Evolutionary conservation across 2,888 invertebrate species (phyloP).

Genomic region (Arctia plantaginis): DNA sequence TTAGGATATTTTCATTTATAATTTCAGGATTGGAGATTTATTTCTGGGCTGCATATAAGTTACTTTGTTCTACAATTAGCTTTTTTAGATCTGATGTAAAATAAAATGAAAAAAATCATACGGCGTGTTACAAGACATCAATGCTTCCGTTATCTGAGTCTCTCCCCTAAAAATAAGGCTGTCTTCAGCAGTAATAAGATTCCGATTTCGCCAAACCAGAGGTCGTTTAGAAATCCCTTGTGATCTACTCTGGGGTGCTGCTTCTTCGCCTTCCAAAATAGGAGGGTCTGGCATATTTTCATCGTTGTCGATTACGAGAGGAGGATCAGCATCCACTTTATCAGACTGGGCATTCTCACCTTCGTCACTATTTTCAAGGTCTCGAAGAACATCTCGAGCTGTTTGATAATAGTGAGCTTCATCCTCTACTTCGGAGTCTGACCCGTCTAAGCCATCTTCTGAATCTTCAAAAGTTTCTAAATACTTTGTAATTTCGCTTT

Average conservation of each 20-base stretch:
- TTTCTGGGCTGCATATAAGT: slow-evolving; percentile 55
- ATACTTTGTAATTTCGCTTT: slow-evolving; percentile 54
- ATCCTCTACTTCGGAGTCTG: slow-evolving; percentile 57
- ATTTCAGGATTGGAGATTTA: slow-evolving; percentile 55
- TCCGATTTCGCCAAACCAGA: slow-evolving; percentile 57
- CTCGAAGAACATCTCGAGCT: slow-evolving; percentile 55
- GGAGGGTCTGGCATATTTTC: slow-evolving; percentile 8
- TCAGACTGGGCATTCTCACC: slow-evolving; percentile 51
- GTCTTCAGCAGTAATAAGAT: slow-evolving; percentile 55
- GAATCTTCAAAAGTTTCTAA: slow-evolving; percentile 37
- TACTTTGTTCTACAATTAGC: slow-evolving; percentile 55
- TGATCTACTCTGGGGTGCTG: slow-evolving; percentile 45
- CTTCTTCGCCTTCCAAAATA: slow-evolving; percentile 31
- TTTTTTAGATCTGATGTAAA: slow-evolving; percentile 56
- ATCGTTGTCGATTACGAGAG: slow-evolving; percentile 46
- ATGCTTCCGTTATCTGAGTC: slow-evolving; percentile 52
- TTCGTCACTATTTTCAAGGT: slow-evolving; percentile 55
- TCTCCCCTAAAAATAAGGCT: slow-evolving; percentile 54
- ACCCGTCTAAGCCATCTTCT: slow-evolving; percentile 56
- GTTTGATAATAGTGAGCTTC: slow-evolving; percentile 57
- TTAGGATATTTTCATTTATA: slow-evolving; percentile 54
- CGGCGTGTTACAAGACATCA: slow-evolving; percentile 51
- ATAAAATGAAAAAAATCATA: slow-evolving; percentile 55
- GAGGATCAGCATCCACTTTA: slow-evolving; percentile 39
- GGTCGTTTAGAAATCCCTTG: too few species aligned